phyloP scores from a whole-genome alignment of 2,888 invertebrate species.

The Platerodrilus igneus region DNA sequence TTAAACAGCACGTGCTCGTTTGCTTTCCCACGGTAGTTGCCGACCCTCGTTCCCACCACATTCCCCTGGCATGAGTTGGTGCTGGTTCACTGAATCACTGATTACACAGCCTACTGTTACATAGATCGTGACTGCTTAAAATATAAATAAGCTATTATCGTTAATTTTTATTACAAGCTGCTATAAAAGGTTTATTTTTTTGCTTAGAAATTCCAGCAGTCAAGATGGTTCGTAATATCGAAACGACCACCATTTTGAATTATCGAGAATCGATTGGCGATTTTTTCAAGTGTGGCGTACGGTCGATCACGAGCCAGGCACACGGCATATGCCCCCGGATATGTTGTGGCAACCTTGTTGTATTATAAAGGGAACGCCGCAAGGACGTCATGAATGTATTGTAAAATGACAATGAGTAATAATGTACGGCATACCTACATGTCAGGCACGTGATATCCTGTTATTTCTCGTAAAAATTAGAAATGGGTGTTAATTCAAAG shows the following conservation, averaged over 20 bases:
- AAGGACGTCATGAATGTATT: conserved; percentile 22
- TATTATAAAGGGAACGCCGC: conserved; percentile 18
- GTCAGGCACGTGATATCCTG: conserved; percentile 22
- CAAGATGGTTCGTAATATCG: no score
- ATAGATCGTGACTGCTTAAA: conserved; percentile 16
- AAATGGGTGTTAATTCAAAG: conserved; percentile 14
- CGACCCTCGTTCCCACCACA: conserved; percentile 45
- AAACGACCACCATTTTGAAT: no score
- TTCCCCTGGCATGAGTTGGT: conserved; percentile 27
- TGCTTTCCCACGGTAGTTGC: conserved; percentile 48
- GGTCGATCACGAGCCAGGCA: conserved; percentile 14
- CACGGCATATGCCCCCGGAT: conserved; percentile 15
- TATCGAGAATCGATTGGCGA: no score
- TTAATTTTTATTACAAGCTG: neutral
- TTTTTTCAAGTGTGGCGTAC: no score
- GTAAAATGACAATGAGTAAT: conserved; percentile 24
- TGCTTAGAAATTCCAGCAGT: no score
- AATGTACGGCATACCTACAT: no score
- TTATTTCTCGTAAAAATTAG: conserved; percentile 18
- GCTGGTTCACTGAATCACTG: conserved; percentile 25
- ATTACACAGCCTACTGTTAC: conserved; percentile 22
- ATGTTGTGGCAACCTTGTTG: conserved; percentile 15
- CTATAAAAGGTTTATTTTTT: conserved; percentile 2
- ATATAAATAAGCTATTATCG: conserved; percentile 20
- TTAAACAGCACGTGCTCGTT: conserved; percentile 47